Percentiles rank a stretch among this genome's conserved stretches.
Conservation (phyloP, 2,888 invertebrate species). For the Vannuccia rotundouncinata region DNA sequence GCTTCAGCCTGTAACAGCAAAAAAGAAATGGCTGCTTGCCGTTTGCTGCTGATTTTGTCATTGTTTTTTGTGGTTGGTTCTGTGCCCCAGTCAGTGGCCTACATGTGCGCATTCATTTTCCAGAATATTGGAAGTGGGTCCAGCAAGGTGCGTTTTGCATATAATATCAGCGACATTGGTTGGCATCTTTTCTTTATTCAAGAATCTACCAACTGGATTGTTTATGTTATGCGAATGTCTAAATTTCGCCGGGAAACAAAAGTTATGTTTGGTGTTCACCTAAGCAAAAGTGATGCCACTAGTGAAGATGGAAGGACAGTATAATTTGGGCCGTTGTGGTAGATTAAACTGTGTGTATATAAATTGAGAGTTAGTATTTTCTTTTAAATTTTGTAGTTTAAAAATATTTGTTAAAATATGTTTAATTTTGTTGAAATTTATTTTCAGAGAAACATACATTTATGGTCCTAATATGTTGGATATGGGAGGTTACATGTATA, state of each 20-base stretch:
- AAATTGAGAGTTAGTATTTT: no score
- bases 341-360: no score
- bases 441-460: no score
- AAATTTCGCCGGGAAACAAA: conserved; percentile 31
- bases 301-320: no score
- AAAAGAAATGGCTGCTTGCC: conserved; percentile 34
- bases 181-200: conserved; percentile 37
- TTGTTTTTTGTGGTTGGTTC: conserved; percentile 32
- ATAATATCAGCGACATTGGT: conserved; percentile 34
- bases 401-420: no score
- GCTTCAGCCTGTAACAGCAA: conserved; percentile 6
- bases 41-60: conserved; percentile 33
- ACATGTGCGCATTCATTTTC: conserved; percentile 29
- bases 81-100: conserved; percentile 34
- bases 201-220: conserved; percentile 30
- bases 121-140: neutral
- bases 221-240: conserved; percentile 31
- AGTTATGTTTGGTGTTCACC: no score
- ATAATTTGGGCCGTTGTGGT: no score
- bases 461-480: no score
- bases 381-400: no score
- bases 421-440: no score
- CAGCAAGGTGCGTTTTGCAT: conserved; percentile 14
- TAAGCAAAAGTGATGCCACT: no score
- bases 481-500: no score